Percentiles rank a stretch among this genome's conserved stretches.
These are phyloP conservation scores for Kryptolebias marmoratus DNA, from an alignment of 2,113 vertebrate species.

Conservation along the genomic window DNA sequence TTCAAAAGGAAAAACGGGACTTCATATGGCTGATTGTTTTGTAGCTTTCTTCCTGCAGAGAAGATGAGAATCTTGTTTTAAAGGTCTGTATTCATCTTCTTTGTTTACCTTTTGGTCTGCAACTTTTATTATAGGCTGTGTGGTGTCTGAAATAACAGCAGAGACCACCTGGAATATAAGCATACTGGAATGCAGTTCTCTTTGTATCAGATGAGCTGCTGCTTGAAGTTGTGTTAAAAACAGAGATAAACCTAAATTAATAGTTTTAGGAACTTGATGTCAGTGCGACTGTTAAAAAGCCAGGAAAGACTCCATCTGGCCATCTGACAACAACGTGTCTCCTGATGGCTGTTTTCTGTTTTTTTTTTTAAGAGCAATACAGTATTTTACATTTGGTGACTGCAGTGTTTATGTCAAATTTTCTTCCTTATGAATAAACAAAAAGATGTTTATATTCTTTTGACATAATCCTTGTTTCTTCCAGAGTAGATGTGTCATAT, in stretches of 20 bases:
- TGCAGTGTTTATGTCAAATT: too few relatives aligned
- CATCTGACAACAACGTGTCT: too few relatives aligned
- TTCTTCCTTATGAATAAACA: too few relatives aligned
- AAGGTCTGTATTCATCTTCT: not conserved
- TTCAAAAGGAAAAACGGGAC: slow-evolving; percentile 32
- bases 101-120: not conserved
- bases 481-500: not conserved
- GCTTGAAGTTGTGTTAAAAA: not conserved
- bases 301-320: too few relatives aligned
- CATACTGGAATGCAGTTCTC: not conserved
- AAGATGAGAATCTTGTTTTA: slow-evolving; percentile 15
- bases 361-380: too few relatives aligned
- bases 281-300: too few relatives aligned
- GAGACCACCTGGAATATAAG: not conserved
- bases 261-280: not conserved
- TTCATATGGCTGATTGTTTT: slow-evolving; percentile 16
- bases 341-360: too few relatives aligned
- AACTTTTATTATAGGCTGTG: not conserved
- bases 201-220: not conserved
- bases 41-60: slow-evolving; percentile 2
- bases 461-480: too few relatives aligned
- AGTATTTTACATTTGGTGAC: too few relatives aligned
- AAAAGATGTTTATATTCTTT: too few relatives aligned
- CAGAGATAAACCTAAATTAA: not conserved
- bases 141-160: not conserved